A percentile compares a stretch with the other conserved stretches of the same genome.
Conservation (phyloP, 1,140 invertebrate species). For the Pseudobourletiella spinata region DNA sequence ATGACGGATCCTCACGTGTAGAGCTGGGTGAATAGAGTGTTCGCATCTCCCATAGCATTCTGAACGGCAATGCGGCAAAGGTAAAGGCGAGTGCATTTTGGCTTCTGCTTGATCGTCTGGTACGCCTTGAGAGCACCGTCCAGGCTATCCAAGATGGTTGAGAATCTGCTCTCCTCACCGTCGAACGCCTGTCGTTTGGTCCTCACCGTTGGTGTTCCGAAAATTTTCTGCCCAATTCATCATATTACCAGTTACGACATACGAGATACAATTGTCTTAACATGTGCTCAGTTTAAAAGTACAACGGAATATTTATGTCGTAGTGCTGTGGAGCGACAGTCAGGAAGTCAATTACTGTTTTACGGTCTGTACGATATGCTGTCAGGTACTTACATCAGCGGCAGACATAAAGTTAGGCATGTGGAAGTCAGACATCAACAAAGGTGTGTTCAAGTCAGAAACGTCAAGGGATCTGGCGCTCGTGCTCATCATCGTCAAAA, state of each 20-base stretch:
- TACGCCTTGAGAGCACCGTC: conserved; percentile 31
- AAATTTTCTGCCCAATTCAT: conserved; percentile 36
- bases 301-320: no score
- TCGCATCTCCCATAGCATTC: conserved; percentile 19
- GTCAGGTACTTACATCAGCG: conserved; percentile 35
- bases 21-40: conserved; percentile 22
- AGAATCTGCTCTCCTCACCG: conserved; percentile 19
- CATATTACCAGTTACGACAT: not conserved
- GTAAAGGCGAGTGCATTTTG: conserved; percentile 28
- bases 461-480: conserved; percentile 34
- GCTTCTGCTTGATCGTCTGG: conserved; percentile 21
- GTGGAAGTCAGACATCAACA: conserved; percentile 34
- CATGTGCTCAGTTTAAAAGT: not conserved
- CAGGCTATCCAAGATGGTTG: conserved; percentile 30
- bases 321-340: no score
- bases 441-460: conserved; percentile 29
- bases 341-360: no score
- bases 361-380: no score
- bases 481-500: conserved; percentile 31
- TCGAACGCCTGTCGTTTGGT: conserved; percentile 16
- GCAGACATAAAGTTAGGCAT: conserved; percentile 27
- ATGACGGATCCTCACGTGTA: conserved; percentile 36
- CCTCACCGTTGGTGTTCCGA: conserved; percentile 32
- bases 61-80: conserved; percentile 31
- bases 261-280: not conserved